phyloP scores from a whole-genome alignment of 1,140 invertebrate species.

The Ceratoteleas bidentatus region DNA sequence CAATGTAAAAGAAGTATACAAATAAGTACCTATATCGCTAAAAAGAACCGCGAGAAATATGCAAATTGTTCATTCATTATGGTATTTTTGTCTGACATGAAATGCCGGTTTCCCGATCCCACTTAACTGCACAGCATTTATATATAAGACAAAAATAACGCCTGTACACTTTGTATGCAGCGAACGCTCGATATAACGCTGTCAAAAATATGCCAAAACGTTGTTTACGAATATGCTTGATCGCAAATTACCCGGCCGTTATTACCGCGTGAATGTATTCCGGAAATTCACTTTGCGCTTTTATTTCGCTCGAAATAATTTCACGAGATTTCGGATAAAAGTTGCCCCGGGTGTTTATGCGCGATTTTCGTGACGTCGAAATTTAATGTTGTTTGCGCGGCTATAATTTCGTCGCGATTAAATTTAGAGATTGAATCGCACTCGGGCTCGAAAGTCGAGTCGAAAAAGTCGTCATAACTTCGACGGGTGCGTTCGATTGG shows the following conservation, averaged over 20 bases:
- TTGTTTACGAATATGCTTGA: slow-evolving; percentile 31
- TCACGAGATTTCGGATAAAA: too few species aligned
- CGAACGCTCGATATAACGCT: slow-evolving; percentile 25
- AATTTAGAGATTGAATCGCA: too few species aligned
- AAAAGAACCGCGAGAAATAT: slow-evolving; percentile 62
- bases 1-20: slow-evolving; percentile 62
- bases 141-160: slow-evolving; percentile 36
- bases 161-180: slow-evolving; percentile 51
- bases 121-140: slow-evolving; percentile 53
- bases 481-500: too few species aligned
- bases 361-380: too few species aligned
- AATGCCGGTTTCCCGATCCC: slow-evolving; percentile 57
- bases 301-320: too few species aligned
- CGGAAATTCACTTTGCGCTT: too few species aligned
- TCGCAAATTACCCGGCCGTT: slow-evolving; percentile 24
- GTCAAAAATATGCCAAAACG: slow-evolving; percentile 55
- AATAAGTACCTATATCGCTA: slow-evolving; percentile 60
- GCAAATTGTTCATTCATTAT: slow-evolving; percentile 66
- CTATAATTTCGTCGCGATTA: slow-evolving; percentile 9
- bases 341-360: too few species aligned
- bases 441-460: too few species aligned
- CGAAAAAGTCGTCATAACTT: too few species aligned
- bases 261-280: too few species aligned
- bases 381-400: slow-evolving; percentile 1
- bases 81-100: slow-evolving; percentile 59